Base-by-base conservation (phyloP, 2,888 invertebrate species). In the Himalopsyche anomala region DNA sequence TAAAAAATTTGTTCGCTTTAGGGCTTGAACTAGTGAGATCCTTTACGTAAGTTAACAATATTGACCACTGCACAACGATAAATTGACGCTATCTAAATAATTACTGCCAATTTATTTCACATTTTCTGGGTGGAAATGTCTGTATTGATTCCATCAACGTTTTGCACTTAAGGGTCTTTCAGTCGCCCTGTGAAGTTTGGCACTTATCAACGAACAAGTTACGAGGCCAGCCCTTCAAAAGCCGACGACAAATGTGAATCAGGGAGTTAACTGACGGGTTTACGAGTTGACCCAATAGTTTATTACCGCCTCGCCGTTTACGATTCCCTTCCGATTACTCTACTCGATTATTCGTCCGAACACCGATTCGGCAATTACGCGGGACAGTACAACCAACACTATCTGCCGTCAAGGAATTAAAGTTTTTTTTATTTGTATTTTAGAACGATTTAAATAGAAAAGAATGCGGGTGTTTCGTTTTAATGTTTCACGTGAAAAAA, bases 201-300 rank as follows among this genome's bases (percentile, higher is more conserved):
- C 74, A 74, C 74, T 74, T 74, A 74, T 74, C 74, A 36, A 74
- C 36, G 19, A 36, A 74, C 74, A 74, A 74, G 74, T 74, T 38
- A 74, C 74, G 74, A 74, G 74, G 74, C 36, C 74, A 15, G 74
- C 74, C 74, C 74, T 74, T 74, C 74, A 74, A 74, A 36, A 38
- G 11, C 74, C 36, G 19, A 74, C 74, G 74, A 74, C 74, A 36
- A 36, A 74, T 74, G 74, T 74, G 74, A 74, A 74, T 36, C 74
- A 28, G 74, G 74, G 36, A 74, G 74, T 74, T 74, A 36, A 74
- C 74, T 74, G 74, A 12, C 74, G 36, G 36, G 36, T 74, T 74
- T 74, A 74, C 74, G 74, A 74, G 74, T 74, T 74, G 74, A 74
- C 74, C 74, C 74, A 38, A 74, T 36, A 74, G 28, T 74, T 74